Evolutionary conservation across 2,888 invertebrate genomes (phyloP), one percentile per base, ranked within the genome.

Genomic region (Tachina lurida): DNA sequence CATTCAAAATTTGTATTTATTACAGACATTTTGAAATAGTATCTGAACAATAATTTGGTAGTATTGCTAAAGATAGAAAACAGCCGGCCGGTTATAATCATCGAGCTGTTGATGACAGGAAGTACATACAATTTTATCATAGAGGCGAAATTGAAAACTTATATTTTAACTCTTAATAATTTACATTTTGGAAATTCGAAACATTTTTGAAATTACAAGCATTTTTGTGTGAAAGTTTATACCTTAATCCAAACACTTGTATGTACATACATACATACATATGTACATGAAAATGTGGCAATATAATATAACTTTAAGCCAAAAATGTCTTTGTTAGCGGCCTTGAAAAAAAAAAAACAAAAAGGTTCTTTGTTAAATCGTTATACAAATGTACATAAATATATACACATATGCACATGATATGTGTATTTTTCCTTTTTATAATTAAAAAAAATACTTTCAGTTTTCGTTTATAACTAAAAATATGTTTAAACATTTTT

Each of bases 391-490:
- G 15, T 8, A 17, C 52, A 54, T 12, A 60, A 1, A 10, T 19
- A 8, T 3, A 2, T 31, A n/a, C 7, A 19, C 9, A 22, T 56
- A 13, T 56, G 9, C 13, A 45, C 22, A 17, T 39, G 31, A n/a
- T 47, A 45, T 58, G 39, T 15, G 8, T 19, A 19, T 49, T 49
- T 10, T 39, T 60, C n/a, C 13, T 70, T 52, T 54, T 58, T 56
- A 39, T 58, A 62, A 39, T n/a, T 45, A 65, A 47, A 17, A 31
- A 58, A 67, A 52, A 74, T 9, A 62, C 67, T 81, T 73, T 80
- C 43, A 49, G 52, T 80, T 67, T 74, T 54, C 31, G 31, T 31
- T 31, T 31, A 31, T 31, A 31, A 31, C 31, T 31, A 31, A 31
- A 31, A 58, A 12, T 31, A 45, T 31, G 31, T 31, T 31, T 31